Conservation (phyloP, 2,113 vertebrate genomes). For the Astatoreochromis straeleni region DNA sequence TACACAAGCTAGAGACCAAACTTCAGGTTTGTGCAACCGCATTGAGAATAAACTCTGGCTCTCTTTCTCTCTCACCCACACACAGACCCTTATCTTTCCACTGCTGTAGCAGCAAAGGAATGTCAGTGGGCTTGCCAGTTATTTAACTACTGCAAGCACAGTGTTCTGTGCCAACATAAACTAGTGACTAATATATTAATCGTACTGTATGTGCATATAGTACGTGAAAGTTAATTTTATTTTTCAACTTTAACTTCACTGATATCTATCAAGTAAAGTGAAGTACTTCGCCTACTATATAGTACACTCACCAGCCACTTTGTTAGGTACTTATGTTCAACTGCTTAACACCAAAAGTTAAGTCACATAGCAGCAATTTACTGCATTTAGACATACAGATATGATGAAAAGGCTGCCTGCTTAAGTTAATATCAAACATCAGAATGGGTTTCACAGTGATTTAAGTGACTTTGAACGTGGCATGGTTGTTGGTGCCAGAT, state of each 20-base stretch:
- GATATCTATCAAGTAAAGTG: neutral
- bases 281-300: neutral
- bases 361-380: neutral
- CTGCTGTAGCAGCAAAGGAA: neutral
- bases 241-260: neutral
- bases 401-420: neutral
- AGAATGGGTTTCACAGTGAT: neutral
- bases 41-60: neutral
- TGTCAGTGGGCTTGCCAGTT: neutral
- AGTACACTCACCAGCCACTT: neutral
- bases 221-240: neutral
- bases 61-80: neutral
- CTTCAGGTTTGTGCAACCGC: neutral
- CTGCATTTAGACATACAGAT: neutral
- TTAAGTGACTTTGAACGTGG: neutral
- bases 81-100: neutral
- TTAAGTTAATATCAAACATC: neutral
- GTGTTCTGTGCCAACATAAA: neutral
- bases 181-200: neutral
- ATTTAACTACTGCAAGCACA: neutral
- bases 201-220: neutral
- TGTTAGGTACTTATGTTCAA: neutral
- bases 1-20: neutral
- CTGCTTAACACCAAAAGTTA: neutral
- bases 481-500: neutral